phyloP scores from a whole-genome alignment of 2,888 invertebrate genomes.

The Nomada fucata region DNA sequence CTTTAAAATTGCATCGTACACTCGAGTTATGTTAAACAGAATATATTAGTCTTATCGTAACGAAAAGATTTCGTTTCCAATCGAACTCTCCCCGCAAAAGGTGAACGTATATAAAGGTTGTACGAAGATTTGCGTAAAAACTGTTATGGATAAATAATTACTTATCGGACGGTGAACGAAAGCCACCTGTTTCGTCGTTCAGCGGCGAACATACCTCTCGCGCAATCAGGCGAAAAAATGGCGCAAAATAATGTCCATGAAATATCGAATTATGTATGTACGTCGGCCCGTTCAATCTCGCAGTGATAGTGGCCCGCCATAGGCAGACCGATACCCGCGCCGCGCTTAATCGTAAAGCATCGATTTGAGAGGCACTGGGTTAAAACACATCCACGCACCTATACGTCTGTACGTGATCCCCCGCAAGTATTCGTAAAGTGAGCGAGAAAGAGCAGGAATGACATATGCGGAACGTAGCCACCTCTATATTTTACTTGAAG shows the following conservation, averaged over 20 bases:
- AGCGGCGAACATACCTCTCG: background rate
- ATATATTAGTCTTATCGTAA: too few species aligned
- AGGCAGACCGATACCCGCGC: too few species aligned
- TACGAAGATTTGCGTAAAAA: too few species aligned
- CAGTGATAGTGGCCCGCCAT: background rate
- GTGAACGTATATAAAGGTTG: too few species aligned
- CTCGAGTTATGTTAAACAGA: too few species aligned
- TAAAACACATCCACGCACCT: constrained; percentile 51
- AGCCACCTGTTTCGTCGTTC: too few species aligned
- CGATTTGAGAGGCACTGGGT: constrained; percentile 55
- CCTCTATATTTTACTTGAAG: constrained; percentile 81
- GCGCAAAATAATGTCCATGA: background rate
- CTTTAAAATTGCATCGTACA: too few species aligned
- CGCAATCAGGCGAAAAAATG: background rate
- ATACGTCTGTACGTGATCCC: constrained; percentile 63
- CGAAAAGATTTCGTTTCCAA: too few species aligned
- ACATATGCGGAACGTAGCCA: constrained; percentile 83
- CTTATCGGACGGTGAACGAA: too few species aligned
- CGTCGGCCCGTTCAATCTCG: background rate
- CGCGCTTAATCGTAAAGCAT: constrained; percentile 4
- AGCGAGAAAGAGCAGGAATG: constrained; percentile 79
- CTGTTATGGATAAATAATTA: too few species aligned
- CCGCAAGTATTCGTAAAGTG: constrained; percentile 60
- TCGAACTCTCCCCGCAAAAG: too few species aligned
- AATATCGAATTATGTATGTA: background rate